phyloP scores from a whole-genome alignment of 92 coral and sea anemone species.

The Heteractis magnifica region DNA sequence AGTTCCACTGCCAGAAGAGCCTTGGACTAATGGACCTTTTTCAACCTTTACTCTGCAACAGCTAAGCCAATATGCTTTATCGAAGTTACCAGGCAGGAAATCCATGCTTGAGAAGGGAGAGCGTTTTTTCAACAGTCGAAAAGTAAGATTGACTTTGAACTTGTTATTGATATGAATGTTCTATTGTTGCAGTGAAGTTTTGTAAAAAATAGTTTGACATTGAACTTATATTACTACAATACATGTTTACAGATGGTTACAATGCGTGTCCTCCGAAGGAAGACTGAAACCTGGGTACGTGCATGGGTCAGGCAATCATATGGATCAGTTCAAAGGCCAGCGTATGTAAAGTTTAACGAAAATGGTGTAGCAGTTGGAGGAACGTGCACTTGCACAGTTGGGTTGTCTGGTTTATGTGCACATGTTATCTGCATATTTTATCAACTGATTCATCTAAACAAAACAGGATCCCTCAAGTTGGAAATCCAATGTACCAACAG shows the following conservation, averaged over 20 bases:
- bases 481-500: constrained; percentile 25
- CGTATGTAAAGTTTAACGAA: constrained; percentile 20
- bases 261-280: constrained; percentile 14
- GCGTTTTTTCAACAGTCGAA: constrained; percentile 29
- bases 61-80: constrained; percentile 9
- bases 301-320: constrained; percentile 34
- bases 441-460: constrained; percentile 16
- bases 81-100: constrained; percentile 31
- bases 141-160: not conserved
- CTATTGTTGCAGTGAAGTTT: too few species aligned
- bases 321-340: constrained; percentile 24
- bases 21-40: constrained; percentile 15
- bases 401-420: constrained; percentile 30
- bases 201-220: not conserved
- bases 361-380: constrained; percentile 29
- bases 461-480: constrained; percentile 17
- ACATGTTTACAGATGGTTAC: constrained; percentile 24
- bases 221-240: not conserved
- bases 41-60: constrained; percentile 19
- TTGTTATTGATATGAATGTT: not conserved
- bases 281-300: constrained; percentile 32
- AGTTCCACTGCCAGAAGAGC: constrained; percentile 12
- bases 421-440: constrained; percentile 17
- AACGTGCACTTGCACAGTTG: constrained; percentile 27
- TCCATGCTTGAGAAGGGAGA: constrained; percentile 34